phyloP scores from a whole-genome alignment of 2,113 vertebrate species.

The Nibea coibor region DNA sequence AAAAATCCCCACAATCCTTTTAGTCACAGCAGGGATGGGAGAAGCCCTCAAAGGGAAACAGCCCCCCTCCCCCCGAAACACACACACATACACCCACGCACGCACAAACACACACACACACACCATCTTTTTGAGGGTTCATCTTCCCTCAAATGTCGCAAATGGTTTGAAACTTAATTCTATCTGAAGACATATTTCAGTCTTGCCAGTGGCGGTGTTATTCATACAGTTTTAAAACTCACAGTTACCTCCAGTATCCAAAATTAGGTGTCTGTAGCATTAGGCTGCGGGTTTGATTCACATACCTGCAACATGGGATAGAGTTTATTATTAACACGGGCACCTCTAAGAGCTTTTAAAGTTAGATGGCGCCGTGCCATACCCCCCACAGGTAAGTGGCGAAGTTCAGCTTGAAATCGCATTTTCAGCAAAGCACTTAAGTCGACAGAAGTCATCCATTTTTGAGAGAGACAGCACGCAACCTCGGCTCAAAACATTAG shows the following conservation, averaged over 20 bases:
- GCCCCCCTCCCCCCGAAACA: constrained; percentile 46
- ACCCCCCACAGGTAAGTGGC: constrained; percentile 29
- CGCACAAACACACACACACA: constrained; percentile 12
- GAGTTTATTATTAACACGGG: constrained; percentile 39
- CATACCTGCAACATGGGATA: constrained; percentile 29
- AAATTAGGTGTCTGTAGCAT: constrained; percentile 37
- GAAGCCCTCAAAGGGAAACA: constrained; percentile 71
- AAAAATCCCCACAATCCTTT: constrained; percentile 80
- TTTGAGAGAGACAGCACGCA: constrained; percentile 38
- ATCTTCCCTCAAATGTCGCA: constrained; percentile 48
- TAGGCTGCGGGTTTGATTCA: constrained; percentile 28
- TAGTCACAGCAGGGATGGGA: constrained; percentile 80
- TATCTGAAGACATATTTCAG: constrained; percentile 63
- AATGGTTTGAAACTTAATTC: constrained; percentile 66
- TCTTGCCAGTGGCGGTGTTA: constrained; percentile 37
- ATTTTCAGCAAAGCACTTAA: constrained; percentile 57
- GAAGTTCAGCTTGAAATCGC: constrained; percentile 48
- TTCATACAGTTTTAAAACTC: constrained; percentile 47
- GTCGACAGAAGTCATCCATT: constrained; percentile 58
- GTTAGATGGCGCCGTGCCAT: constrained; percentile 3
- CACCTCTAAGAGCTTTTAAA: constrained; percentile 31
- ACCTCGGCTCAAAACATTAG: constrained; percentile 34
- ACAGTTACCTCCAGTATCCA: constrained; percentile 39
- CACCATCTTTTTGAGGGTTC: constrained; percentile 48
- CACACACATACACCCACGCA: constrained; percentile 11